Evolutionary conservation across 2,888 invertebrate species (phyloP).

Genomic region (Drosophila mimica): DNA sequence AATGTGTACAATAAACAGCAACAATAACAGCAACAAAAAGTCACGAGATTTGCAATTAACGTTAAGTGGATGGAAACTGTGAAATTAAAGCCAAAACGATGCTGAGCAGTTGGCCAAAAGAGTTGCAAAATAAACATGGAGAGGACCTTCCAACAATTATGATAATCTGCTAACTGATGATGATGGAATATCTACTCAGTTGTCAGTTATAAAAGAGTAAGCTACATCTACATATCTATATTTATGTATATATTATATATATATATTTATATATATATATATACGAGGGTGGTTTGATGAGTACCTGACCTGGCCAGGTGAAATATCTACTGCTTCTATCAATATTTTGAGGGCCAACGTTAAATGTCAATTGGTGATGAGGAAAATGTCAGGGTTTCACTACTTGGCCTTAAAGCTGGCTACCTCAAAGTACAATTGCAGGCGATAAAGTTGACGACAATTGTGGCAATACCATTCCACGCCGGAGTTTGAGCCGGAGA

Average conservation of each 20-base stretch:
- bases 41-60: conserved; percentile 63
- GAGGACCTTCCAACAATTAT: not conserved
- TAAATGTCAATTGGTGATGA: conserved; percentile 8
- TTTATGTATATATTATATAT: too few relatives aligned
- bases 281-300: too few relatives aligned
- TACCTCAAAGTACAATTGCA: conserved; percentile 84
- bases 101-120: not conserved
- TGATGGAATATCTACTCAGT: not conserved
- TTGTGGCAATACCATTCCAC: conserved; percentile 83
- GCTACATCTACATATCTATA: not conserved
- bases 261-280: not conserved
- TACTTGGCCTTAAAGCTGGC: conserved; percentile 27
- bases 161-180: not conserved
- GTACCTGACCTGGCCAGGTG: too few relatives aligned
- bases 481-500: conserved; percentile 8
- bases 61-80: conserved; percentile 46
- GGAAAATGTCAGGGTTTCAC: not conserved
- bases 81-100: not conserved
- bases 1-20: conserved; percentile 8
- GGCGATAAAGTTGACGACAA: conserved; percentile 83
- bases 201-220: not conserved
- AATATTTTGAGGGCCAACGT: conserved; percentile 12
- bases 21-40: conserved; percentile 22
- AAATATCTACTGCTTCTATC: too few relatives aligned
- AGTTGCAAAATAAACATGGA: not conserved